These are phyloP conservation scores for Trypoxylon attenuatum DNA, from an alignment of 2,888 invertebrate species.

Conservation along the genomic window DNA sequence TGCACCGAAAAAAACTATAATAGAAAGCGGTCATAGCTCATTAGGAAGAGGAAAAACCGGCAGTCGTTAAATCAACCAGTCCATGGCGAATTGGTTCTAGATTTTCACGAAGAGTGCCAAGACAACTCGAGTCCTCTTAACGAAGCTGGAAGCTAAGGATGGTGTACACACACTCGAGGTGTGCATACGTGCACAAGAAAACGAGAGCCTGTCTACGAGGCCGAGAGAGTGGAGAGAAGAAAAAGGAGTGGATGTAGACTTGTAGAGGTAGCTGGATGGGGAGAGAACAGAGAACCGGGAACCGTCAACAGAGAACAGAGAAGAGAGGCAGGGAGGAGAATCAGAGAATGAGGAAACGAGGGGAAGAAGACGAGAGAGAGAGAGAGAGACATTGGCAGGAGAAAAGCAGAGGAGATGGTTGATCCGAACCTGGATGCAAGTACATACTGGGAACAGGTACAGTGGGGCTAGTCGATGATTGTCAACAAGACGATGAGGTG, in stretches of 20 bases:
- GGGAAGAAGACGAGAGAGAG: constrained; percentile 5
- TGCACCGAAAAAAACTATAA: too few species aligned
- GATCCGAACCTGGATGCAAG: constrained; percentile 30
- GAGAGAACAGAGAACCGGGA: constrained; percentile 2
- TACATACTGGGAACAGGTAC: constrained; percentile 20
- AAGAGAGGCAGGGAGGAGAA: constrained; percentile 10
- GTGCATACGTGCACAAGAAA: constrained; percentile 39
- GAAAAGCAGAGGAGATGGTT: constrained; percentile 21
- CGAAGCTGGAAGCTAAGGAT: constrained; percentile 48
- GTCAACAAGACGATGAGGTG: constrained; percentile 21
- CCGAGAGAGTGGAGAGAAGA: constrained; percentile 35
- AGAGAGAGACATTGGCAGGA: constrained; percentile 1
- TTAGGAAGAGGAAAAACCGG: constrained; percentile 14
- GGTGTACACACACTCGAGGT: constrained; percentile 32
- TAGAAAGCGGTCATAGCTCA: background rate
- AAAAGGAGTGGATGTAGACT: constrained; percentile 34
- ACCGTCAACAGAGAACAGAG: constrained; percentile 6
- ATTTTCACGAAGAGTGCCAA: constrained; percentile 50
- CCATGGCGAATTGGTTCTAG: constrained; percentile 28
- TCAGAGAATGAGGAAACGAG: background rate
- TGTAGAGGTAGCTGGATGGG: constrained; percentile 20
- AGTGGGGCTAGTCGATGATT: constrained; percentile 38
- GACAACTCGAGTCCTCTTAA: constrained; percentile 53
- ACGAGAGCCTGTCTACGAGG: constrained; percentile 49
- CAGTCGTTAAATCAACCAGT: constrained; percentile 27